Base-by-base conservation (phyloP, 2,797 vertebrate genomes). In the Sebastes minor region DNA sequence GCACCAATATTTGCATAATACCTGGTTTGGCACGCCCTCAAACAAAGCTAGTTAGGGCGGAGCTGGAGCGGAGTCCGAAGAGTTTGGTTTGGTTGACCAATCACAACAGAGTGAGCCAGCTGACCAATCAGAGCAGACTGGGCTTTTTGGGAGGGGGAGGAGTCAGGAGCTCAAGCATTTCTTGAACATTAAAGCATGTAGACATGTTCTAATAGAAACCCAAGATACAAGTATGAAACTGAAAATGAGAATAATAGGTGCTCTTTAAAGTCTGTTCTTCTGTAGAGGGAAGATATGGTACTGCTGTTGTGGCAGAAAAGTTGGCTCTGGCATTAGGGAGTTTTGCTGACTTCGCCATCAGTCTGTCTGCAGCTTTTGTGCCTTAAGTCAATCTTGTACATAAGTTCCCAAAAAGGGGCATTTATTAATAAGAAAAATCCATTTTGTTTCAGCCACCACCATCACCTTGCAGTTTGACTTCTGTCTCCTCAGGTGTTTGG, bases 401-500 rank as follows among this genome's bases (percentile, higher is more conserved):
- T 6, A 18, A 42, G 23, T 65, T 18, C 62, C 14, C 46, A 5
- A 4, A 57, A 8, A 32, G 18, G 4, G 30, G 13, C 30, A 49
- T 12, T 68, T 77, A 8, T 18, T 67, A 27, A 16, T n/a, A 25
- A 46, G 8, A 52, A 72, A 68, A 49, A 25, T 18, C 20, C 49
- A 27, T 59, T 3, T 55, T 28, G 9, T 64, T 60, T 53, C 59
- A 55, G 28, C 23, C 59, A n/a, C 30, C 28, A 13, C 63, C 14
- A 42, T 23, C 66, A 62, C 56, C 28, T 35, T 56, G 46, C 20
- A 60, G 65, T 64, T 30, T 53, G 28, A 64, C 62, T 72, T 7
- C 3, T 22, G 57, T 84, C 35, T 78, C 82, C 52, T 53, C 61
- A 69, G 78, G 66, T 78, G 35, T 72, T 66, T 32, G 30, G n/a